Evolutionary conservation across 1,140 invertebrate genomes (phyloP).

Genomic region (Diprion similis): DNA sequence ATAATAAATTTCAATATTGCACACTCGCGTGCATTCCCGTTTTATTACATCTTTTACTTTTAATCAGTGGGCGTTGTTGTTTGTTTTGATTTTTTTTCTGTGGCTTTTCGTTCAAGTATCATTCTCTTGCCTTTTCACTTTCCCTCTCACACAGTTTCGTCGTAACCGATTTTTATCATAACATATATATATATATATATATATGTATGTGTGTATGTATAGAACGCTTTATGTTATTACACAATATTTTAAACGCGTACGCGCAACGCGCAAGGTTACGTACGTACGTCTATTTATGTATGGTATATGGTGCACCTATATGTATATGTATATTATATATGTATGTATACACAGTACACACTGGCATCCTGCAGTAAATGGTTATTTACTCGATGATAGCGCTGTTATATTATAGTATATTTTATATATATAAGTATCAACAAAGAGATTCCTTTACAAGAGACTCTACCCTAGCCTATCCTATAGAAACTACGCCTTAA

Average conservation of each 20-base stretch:
- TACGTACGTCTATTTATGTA: neutral
- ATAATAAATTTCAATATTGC: constrained; percentile 6
- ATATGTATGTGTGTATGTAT: neutral
- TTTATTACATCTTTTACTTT: neutral
- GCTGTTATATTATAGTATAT: neutral
- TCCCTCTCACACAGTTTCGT: neutral
- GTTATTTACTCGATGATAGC: constrained; percentile 3
- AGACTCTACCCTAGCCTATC: constrained; percentile 48
- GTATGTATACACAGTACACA: neutral
- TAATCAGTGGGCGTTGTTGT: no score
- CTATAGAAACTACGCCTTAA: constrained; percentile 57
- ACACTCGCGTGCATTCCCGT: neutral
- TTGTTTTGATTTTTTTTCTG: no score
- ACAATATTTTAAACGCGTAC: no score
- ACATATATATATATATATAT: no score
- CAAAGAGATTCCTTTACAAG: constrained; percentile 60
- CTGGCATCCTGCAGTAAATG: neutral
- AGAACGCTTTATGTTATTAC: neutral
- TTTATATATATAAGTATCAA: constrained; percentile 45
- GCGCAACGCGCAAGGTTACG: no score
- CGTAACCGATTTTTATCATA: neutral
- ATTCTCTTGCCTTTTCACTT: no score
- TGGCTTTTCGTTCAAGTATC: no score
- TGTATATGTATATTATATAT: neutral
- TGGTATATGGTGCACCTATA: neutral